Evolutionary conservation across 2,888 invertebrate species (phyloP).

Genomic region (Linnaemya tessellans): DNA sequence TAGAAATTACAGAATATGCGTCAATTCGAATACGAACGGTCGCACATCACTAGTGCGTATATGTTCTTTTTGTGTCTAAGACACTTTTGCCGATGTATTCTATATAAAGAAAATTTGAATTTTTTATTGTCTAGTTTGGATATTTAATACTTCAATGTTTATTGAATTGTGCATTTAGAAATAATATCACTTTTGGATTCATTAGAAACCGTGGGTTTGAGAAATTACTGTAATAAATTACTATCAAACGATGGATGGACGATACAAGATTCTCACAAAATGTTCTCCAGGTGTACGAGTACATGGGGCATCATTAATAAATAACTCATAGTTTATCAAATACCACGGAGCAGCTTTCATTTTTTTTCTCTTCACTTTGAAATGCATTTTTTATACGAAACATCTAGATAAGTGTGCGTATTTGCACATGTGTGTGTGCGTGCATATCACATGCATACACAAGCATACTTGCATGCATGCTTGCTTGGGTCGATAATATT

Average conservation of each 20-base stretch:
- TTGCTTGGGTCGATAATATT: not conserved
- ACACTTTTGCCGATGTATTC: no score
- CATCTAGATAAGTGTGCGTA: not conserved
- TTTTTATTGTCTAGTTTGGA: constrained; percentile 12
- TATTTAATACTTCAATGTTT: constrained; percentile 43
- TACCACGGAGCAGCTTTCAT: constrained; percentile 44
- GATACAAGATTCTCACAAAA: constrained; percentile 51
- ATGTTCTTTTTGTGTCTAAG: no score
- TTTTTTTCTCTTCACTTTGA: constrained; percentile 6
- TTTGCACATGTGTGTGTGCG: not conserved
- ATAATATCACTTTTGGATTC: constrained; percentile 63
- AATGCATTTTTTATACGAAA: constrained; percentile 5
- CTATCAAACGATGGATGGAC: constrained; percentile 34
- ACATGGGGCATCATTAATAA: constrained; percentile 64
- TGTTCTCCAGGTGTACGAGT: constrained; percentile 65
- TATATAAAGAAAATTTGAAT: no score
- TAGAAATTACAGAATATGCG: no score
- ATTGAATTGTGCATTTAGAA: constrained; percentile 57
- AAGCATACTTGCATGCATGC: not conserved
- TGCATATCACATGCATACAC: not conserved
- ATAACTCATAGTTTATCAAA: constrained; percentile 67
- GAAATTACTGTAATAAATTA: constrained; percentile 62
- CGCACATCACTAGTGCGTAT: no score
- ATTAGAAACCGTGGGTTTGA: constrained; percentile 64
- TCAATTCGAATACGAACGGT: no score